Evolutionary conservation across 2,113 vertebrate genomes (phyloP).

Genomic region (Trematomus loennbergii): DNA sequence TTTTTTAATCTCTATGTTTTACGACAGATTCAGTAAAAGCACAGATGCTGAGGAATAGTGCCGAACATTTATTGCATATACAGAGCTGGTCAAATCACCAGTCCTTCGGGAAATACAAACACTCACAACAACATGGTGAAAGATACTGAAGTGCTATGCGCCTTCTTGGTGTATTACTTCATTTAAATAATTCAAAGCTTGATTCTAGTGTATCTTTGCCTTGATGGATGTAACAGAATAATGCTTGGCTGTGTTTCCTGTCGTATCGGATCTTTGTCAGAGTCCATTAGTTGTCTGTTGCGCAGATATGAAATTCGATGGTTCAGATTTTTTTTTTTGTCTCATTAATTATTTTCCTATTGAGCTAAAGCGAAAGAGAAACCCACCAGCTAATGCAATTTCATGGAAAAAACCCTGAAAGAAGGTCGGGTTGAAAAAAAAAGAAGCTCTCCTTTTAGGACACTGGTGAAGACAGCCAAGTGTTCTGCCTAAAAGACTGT

Average conservation of each 20-base stretch:
- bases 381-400: neutral
- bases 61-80: conserved; percentile 12
- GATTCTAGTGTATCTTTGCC: conserved; percentile 45
- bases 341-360: neutral
- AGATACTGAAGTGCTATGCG: conserved; percentile 20
- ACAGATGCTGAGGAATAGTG: neutral
- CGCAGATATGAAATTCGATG: conserved; percentile 4
- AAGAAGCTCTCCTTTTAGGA: conserved; percentile 12
- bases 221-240: conserved; percentile 49
- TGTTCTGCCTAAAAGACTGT: conserved; percentile 27
- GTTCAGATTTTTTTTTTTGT: neutral
- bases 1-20: neutral
- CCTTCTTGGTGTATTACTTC: conserved; percentile 44
- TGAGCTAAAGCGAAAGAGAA: neutral
- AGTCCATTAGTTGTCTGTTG: neutral
- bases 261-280: conserved; percentile 31
- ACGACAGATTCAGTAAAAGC: neutral
- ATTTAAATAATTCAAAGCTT: conserved; percentile 69
- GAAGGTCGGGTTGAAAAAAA: conserved; percentile 21
- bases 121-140: conserved; percentile 54
- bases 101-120: conserved; percentile 33
- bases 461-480: neutral
- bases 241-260: conserved; percentile 24
- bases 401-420: conserved; percentile 10
- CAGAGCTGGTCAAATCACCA: neutral